Evolutionary conservation across 1,140 invertebrate species (phyloP).

Genomic region (Macrostomum lignano): DNA sequence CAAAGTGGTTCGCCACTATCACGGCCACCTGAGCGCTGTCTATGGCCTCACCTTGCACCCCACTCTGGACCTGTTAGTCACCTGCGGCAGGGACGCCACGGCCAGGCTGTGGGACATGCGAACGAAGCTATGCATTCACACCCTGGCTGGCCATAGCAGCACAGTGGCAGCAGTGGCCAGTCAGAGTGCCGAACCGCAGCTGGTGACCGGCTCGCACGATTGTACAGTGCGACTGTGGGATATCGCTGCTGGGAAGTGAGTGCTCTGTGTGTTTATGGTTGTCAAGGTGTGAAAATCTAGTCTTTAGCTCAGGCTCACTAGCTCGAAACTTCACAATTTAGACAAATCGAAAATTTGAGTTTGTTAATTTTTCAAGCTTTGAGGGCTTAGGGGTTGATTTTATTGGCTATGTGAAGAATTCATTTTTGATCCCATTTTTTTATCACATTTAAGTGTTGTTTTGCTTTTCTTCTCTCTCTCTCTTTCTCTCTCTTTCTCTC

Average conservation of each 20-base stretch:
- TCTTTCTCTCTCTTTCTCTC: too few species aligned
- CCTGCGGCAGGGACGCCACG: conserved; percentile 72
- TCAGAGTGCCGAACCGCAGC: conserved; percentile 62
- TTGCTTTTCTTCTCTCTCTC: too few species aligned
- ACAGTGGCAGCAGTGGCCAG: conserved; percentile 74
- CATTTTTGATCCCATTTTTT: too few species aligned
- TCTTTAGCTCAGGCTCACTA: too few species aligned
- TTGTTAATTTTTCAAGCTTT: too few species aligned
- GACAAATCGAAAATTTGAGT: too few species aligned
- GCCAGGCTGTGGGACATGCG: conserved; percentile 84
- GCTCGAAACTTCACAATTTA: too few species aligned
- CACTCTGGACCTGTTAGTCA: conserved; percentile 68
- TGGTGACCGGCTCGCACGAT: conserved; percentile 41
- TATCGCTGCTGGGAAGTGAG: conserved; percentile 68
- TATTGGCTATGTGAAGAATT: too few species aligned
- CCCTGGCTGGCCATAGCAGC: conserved; percentile 75
- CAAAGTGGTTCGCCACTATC: conserved; percentile 82
- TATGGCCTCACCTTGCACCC: conserved; percentile 79
- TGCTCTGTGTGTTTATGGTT: too few species aligned
- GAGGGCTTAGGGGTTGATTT: too few species aligned
- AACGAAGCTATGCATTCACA: conserved; percentile 90
- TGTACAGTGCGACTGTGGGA: conserved; percentile 70
- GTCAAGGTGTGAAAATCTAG: too few species aligned
- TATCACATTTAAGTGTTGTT: too few species aligned
- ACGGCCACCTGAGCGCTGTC: conserved; percentile 85